Conservation (phyloP, 2,113 vertebrate genomes). For the Miniopterus natalensis region DNA sequence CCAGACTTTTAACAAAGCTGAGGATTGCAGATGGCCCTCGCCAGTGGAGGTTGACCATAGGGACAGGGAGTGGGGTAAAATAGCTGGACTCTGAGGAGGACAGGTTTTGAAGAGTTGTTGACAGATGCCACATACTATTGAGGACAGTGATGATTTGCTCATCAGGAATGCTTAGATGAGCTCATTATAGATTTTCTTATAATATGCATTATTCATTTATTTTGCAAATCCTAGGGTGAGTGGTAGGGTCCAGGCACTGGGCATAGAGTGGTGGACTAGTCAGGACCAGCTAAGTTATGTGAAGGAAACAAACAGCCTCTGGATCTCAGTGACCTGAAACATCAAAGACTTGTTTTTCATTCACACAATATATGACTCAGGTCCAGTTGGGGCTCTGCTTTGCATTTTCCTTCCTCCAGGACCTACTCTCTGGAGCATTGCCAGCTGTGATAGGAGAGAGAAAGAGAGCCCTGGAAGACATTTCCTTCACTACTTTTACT, state of each 20-base stretch:
- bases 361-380: fast-evolving
- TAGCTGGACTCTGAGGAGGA: neutral
- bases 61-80: neutral
- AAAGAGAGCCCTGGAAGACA: too few species aligned
- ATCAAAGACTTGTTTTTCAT: neutral
- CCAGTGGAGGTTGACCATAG: too few species aligned
- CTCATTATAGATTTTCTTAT: neutral
- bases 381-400: too few species aligned
- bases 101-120: neutral
- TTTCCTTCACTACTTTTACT: neutral
- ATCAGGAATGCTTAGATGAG: neutral
- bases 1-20: neutral
- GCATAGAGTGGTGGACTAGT: neutral
- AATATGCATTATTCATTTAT: too few species aligned
- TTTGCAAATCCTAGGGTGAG: neutral
- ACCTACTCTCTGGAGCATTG: neutral
- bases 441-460: neutral
- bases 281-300: neutral
- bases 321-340: neutral
- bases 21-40: neutral
- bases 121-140: fast-evolving
- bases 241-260: neutral
- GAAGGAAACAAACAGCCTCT: neutral
- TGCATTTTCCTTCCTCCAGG: neutral
- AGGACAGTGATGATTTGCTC: neutral